Base-by-base conservation (phyloP, 2,888 invertebrate genomes). In the Rhorus exstirpatorius region DNA sequence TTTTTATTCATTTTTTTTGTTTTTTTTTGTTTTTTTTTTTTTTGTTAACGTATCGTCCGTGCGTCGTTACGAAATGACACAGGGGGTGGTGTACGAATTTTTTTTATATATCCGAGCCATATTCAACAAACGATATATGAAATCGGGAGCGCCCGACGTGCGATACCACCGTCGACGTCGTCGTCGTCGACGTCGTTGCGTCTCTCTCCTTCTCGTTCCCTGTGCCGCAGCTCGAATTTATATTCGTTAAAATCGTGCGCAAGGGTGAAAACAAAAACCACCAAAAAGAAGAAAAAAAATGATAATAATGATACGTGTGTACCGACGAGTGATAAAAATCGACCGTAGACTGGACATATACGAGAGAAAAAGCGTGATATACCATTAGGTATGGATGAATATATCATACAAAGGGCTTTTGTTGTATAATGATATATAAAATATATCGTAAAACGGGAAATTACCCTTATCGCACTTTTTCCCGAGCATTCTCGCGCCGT, bases 141-240 rank as follows among this genome's bases (percentile, higher is more conserved):
- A 76, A 83, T 83, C 83, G 78, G 60, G 67, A 72, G 61, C 61
- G 72, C 68, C n/a, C 74, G 67, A 70, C 79, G 65, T 60, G 61
- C 83, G 84, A 86, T 84, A 85, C 84, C 82, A 78, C 81, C 79
- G 76, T 75, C 83, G 83, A 53, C 83, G 83, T 82, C 81, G 78
- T 81, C 84, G 84, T 80, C 85, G 79, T 68, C 84, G 79, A 51
- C 84, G 77, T 82, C 85, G 81, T 79, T 84, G 81, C 82, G 44
- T 76, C 77, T 76, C 76, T 75, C 79, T 75, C 70, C 72, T 46
- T 70, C 67, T 38, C 53, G 67, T 79, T 53, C 70, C 44, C n/a
- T n/a, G 75, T 75, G 79, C 79, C 83, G 60, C 80, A 76, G 70
- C 76, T 83, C 79, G 75, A 84, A 87, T 87, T 86, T 87, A 87